These are phyloP conservation scores for Eurystomus gularis DNA, from an alignment of 2,113 vertebrate genomes.

Conservation along the genomic window DNA sequence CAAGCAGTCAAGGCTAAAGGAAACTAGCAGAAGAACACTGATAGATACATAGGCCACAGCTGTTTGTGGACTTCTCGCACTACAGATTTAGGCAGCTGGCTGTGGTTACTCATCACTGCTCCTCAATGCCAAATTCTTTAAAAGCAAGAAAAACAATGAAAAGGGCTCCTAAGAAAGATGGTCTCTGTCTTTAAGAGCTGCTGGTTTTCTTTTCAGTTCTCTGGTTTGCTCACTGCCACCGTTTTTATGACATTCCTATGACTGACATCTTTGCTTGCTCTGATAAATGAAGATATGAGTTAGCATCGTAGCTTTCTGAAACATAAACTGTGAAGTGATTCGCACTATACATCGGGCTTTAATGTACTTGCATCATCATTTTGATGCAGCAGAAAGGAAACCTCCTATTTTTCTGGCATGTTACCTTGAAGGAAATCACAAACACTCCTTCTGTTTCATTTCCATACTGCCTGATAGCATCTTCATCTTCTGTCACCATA, in stretches of 20 bases:
- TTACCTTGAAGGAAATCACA: constrained; percentile 91
- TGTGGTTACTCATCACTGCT: not conserved
- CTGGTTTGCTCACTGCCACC: not conserved
- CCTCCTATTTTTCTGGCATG: not conserved
- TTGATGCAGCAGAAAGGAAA: not conserved
- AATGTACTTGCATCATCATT: not conserved
- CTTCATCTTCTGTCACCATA: constrained; percentile 91
- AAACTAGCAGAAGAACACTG: not conserved
- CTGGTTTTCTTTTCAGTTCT: not conserved
- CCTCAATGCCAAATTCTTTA: not conserved
- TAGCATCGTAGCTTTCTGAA: not conserved
- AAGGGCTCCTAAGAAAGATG: not conserved
- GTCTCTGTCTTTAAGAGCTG: not conserved
- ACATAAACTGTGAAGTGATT: not conserved
- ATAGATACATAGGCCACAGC: not conserved
- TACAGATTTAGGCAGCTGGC: not conserved
- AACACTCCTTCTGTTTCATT: constrained; percentile 89
- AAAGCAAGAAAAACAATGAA: not conserved
- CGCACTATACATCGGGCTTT: not conserved
- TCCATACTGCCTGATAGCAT: constrained; percentile 79
- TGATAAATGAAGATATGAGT: not conserved
- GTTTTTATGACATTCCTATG: not conserved
- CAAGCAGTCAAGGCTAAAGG: not conserved
- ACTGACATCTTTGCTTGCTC: not conserved
- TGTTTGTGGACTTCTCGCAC: not conserved